Conservation (phyloP, 2,113 vertebrate genomes). For the Ploceus nigricollis region DNA sequence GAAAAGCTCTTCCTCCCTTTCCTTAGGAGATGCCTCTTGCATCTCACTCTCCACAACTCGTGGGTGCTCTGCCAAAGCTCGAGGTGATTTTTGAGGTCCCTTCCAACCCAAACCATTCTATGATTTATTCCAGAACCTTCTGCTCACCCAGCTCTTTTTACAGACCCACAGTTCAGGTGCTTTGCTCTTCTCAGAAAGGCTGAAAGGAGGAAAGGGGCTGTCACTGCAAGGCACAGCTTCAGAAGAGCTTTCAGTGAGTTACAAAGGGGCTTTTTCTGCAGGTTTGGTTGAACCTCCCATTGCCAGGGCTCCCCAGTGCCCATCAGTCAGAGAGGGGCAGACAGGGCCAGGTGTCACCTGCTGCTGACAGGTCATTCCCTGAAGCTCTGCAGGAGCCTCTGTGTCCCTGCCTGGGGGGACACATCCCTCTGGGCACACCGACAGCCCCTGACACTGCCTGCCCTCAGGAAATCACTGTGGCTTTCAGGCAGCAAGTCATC, state of each 20-base stretch:
- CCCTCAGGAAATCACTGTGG: background rate
- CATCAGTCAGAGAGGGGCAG: background rate
- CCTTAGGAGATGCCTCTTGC: background rate
- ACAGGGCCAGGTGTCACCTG: background rate
- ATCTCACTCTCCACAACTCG: background rate
- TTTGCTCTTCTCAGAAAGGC: background rate
- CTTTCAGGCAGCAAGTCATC: background rate
- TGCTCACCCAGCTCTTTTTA: background rate
- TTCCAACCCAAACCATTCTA: background rate
- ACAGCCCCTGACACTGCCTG: background rate
- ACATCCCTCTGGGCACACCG: background rate
- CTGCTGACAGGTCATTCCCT: background rate
- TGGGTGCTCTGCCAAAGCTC: background rate
- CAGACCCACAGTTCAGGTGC: background rate
- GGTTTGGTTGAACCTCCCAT: background rate
- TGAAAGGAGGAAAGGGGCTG: background rate
- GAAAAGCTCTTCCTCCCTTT: background rate
- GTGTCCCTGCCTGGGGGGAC: background rate
- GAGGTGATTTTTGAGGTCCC: background rate
- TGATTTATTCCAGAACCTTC: background rate
- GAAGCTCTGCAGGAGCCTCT: background rate
- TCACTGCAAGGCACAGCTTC: background rate
- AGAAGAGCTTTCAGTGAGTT: background rate
- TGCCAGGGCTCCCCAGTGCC: background rate
- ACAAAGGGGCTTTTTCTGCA: background rate